These are phyloP conservation scores for Salvelinus alpinus DNA, from an alignment of 2,113 vertebrate species.

Conservation along the genomic window DNA sequence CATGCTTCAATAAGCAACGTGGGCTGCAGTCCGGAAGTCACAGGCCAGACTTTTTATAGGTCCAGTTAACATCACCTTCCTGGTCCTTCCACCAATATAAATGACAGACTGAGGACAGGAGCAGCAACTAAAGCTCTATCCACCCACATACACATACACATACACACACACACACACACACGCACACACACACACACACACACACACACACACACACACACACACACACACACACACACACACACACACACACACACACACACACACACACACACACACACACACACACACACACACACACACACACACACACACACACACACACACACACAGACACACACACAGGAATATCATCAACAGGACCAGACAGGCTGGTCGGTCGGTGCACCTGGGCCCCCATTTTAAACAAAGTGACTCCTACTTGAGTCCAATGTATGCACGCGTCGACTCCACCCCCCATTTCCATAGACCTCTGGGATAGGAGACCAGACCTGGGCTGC, in stretches of 20 bases:
- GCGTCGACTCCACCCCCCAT: conserved; percentile 43
- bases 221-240: too few relatives aligned
- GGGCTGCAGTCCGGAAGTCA: conserved; percentile 14
- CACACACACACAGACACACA: background rate
- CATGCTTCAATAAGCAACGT: conserved; percentile 1
- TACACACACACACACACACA: too few relatives aligned
- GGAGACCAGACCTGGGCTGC: conserved; percentile 74
- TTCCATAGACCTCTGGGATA: conserved; percentile 84
- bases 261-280: too few relatives aligned
- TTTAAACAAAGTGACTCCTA: conserved; percentile 69
- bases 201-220: too few relatives aligned
- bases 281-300: too few relatives aligned
- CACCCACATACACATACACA: too few relatives aligned
- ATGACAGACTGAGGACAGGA: background rate
- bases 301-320: too few relatives aligned
- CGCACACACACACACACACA: too few relatives aligned
- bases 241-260: background rate
- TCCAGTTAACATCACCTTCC: conserved; percentile 10
- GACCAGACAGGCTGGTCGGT: conserved; percentile 19
- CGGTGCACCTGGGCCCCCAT: conserved; percentile 65
- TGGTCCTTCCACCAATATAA: background rate
- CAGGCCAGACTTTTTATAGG: conserved; percentile 19
- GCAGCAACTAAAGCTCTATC: too few relatives aligned
- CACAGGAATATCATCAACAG: conserved; percentile 12
- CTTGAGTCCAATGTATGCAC: conserved; percentile 68